These are phyloP conservation scores for Gobionotothen gibberifrons DNA, from an alignment of 2,797 vertebrate genomes.

Conservation along the genomic window DNA sequence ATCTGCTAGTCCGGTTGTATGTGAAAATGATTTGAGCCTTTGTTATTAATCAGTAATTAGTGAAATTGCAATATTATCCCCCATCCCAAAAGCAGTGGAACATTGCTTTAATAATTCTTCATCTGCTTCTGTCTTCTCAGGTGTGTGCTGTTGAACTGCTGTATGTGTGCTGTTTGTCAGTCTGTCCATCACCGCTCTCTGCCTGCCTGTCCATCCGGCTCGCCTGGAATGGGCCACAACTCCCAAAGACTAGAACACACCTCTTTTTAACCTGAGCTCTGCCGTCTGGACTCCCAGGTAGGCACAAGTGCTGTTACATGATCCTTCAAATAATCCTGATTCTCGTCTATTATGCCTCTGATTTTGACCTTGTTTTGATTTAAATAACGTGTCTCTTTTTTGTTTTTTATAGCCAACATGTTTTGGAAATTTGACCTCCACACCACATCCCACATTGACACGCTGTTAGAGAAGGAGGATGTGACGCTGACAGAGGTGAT, in stretches of 20 bases:
- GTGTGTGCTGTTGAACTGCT: conserved; percentile 78
- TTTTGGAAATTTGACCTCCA: conserved; percentile 99
- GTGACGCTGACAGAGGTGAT: conserved; percentile 96
- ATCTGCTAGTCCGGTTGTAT: too few species aligned
- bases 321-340: neutral
- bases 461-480: conserved; percentile 97
- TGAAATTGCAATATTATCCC: neutral
- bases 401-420: conserved; percentile 88
- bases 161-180: conserved; percentile 74
- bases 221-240: conserved; percentile 96
- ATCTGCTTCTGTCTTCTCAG: conserved; percentile 52
- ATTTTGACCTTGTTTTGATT: neutral
- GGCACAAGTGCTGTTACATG: neutral
- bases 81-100: neutral
- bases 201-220: conserved; percentile 73
- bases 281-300: conserved; percentile 79
- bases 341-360: neutral
- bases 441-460: conserved; percentile 99
- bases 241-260: conserved; percentile 87
- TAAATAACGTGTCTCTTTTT: neutral
- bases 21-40: too few species aligned
- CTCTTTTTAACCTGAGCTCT: conserved; percentile 84
- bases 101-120: neutral
- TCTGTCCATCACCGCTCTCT: conserved; percentile 72
- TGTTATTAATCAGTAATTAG: too few species aligned